Conservation (phyloP, 2,888 invertebrate species). For the Mantis religiosa region DNA sequence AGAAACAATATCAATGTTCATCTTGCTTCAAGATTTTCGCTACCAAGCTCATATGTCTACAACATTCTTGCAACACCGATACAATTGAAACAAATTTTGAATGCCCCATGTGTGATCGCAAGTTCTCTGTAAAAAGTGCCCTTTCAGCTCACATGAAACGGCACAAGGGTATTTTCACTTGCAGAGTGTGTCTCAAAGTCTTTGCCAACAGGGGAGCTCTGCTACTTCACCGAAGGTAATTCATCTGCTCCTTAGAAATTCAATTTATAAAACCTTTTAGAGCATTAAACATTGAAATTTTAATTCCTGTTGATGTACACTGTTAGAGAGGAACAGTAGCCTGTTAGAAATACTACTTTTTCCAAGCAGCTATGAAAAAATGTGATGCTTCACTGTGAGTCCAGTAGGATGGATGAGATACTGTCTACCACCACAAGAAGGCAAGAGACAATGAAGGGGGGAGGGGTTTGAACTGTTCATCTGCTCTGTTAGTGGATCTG, state of each 20-base stretch:
- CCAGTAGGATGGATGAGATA: too few relatives aligned
- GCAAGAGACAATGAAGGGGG: too few relatives aligned
- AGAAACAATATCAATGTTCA: slow-evolving; percentile 16
- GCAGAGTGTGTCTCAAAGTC: slow-evolving; percentile 10
- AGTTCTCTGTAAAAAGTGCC: slow-evolving; percentile 23
- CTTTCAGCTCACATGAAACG: slow-evolving; percentile 13
- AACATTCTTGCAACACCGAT: background rate
- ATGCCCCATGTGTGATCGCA: slow-evolving; percentile 28
- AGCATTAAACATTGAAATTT: too few relatives aligned
- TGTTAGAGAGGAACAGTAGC: too few relatives aligned
- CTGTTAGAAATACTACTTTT: too few relatives aligned
- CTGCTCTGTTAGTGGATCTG: too few relatives aligned
- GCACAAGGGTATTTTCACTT: slow-evolving; percentile 15
- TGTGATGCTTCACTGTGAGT: too few relatives aligned
- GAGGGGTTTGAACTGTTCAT: too few relatives aligned
- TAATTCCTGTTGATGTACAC: too few relatives aligned
- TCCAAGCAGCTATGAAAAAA: too few relatives aligned
- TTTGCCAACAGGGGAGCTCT: slow-evolving; percentile 16
- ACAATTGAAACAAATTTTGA: slow-evolving; percentile 21
- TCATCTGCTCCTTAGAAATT: background rate
- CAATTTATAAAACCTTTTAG: too few relatives aligned
- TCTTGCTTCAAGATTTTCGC: slow-evolving; percentile 20
- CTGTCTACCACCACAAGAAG: too few relatives aligned
- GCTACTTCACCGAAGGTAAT: slow-evolving; percentile 17
- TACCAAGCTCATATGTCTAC: background rate